Evolutionary conservation across 2,888 invertebrate species (phyloP).

Genomic region (Ophion ellenae): DNA sequence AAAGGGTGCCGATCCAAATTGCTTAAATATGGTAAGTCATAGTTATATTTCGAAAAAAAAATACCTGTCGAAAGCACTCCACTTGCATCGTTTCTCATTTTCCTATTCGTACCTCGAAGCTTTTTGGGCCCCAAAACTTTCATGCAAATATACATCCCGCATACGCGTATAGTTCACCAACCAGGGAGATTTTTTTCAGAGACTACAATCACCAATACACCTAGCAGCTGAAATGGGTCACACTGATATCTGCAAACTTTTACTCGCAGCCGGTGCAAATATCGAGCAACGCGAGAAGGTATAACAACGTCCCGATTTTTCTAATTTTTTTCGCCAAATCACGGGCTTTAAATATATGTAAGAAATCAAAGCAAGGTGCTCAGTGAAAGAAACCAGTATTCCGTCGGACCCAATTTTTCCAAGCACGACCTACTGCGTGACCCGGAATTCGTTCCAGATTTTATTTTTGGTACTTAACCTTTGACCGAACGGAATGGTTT

Average conservation of each 20-base stretch:
- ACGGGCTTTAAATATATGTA: neutral
- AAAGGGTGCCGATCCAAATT: constrained; percentile 89
- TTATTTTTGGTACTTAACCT: constrained; percentile 46
- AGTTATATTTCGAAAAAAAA: neutral
- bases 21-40: constrained; percentile 88
- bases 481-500: constrained; percentile 4
- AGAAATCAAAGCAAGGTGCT: neutral
- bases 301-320: constrained; percentile 28
- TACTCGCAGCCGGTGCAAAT: constrained; percentile 88
- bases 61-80: neutral
- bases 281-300: constrained; percentile 87
- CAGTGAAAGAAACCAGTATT: constrained; percentile 9
- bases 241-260: constrained; percentile 87
- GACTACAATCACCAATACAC: constrained; percentile 91
- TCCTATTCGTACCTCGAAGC: neutral
- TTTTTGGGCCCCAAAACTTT: neutral
- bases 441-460: constrained; percentile 27
- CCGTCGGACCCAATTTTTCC: constrained; percentile 3
- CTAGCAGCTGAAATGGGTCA: constrained; percentile 90
- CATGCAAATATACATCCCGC: neutral
- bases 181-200: constrained; percentile 82
- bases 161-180: neutral
- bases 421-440: constrained; percentile 20
- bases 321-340: neutral
- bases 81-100: neutral